These are phyloP conservation scores for Porites rus DNA, from an alignment of 92 coral and sea anemone genomes.

Conservation along the genomic window DNA sequence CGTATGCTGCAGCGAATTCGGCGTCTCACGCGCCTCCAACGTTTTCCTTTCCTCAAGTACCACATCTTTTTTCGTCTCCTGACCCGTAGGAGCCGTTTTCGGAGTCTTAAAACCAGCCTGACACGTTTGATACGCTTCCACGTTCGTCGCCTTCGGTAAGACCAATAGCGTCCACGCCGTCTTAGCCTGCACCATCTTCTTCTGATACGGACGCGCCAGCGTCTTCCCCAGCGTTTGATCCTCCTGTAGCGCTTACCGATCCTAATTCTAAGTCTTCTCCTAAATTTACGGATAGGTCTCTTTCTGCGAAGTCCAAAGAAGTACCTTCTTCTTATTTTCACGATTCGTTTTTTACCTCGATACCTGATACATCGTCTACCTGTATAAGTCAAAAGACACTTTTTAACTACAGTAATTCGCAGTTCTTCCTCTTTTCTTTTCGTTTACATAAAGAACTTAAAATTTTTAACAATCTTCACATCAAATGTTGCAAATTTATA, in stretches of 20 bases:
- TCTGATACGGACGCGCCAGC: constrained; percentile 25
- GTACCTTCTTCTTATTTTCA: constrained; percentile 9
- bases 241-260: not conserved
- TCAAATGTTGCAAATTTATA: too few relatives aligned
- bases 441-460: too few relatives aligned
- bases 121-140: constrained; percentile 9
- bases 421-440: too few relatives aligned
- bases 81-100: not conserved
- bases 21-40: constrained; percentile 22
- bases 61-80: constrained; percentile 6
- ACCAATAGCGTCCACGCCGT: constrained; percentile 36
- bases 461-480: too few relatives aligned
- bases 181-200: constrained; percentile 28
- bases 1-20: constrained; percentile 31
- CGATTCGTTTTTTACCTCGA: not conserved
- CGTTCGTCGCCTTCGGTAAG: not conserved
- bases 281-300: constrained; percentile 23
- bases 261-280: constrained; percentile 5
- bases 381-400: not conserved
- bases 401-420: not conserved
- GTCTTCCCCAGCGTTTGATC: constrained; percentile 8
- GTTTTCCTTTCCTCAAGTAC: constrained; percentile 10
- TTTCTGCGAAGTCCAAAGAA: constrained; percentile 26
- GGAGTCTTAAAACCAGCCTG: not conserved
- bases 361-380: constrained; percentile 7